Conservation (phyloP, 2,113 vertebrate species). For the Amblyopsis rosae region DNA sequence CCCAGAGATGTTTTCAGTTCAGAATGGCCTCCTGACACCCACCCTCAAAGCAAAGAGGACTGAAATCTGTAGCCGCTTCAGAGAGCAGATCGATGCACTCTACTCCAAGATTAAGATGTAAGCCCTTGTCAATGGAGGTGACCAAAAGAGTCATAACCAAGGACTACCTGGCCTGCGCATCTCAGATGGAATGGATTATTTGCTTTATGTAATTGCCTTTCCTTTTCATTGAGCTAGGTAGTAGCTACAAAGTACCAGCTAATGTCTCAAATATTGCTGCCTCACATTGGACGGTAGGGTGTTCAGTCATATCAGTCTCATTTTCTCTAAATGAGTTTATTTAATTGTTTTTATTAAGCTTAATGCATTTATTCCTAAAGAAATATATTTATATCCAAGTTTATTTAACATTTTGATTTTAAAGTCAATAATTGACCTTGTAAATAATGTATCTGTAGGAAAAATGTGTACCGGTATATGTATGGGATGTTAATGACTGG, state of each 20-base stretch:
- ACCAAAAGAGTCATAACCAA: constrained; percentile 14
- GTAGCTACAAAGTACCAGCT: not conserved
- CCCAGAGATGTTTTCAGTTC: constrained; percentile 86
- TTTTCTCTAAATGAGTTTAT: not conserved
- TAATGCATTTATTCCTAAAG: not conserved
- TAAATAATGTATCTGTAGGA: constrained; percentile 60
- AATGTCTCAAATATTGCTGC: not conserved
- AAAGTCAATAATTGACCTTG: constrained; percentile 43
- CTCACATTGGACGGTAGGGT: not conserved
- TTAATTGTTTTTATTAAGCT: constrained; percentile 1
- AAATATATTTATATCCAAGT: constrained; percentile 37
- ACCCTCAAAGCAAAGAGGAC: constrained; percentile 92
- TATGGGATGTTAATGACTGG: not conserved
- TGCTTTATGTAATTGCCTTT: constrained; percentile 1
- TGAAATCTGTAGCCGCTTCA: constrained; percentile 84
- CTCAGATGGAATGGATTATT: not conserved
- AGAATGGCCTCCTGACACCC: constrained; percentile 93
- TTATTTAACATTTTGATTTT: constrained; percentile 52
- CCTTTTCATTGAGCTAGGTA: not conserved
- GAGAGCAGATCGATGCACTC: constrained; percentile 86
- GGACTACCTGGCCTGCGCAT: constrained; percentile 1
- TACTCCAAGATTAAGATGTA: constrained; percentile 89
- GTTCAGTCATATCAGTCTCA: not conserved
- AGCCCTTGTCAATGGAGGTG: not conserved
- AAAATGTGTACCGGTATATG: constrained; percentile 37